Percentiles rank a stretch among this genome's conserved stretches.
Conservation (phyloP, 2,113 vertebrate species). For the Paracanthobrama guichenoti region DNA sequence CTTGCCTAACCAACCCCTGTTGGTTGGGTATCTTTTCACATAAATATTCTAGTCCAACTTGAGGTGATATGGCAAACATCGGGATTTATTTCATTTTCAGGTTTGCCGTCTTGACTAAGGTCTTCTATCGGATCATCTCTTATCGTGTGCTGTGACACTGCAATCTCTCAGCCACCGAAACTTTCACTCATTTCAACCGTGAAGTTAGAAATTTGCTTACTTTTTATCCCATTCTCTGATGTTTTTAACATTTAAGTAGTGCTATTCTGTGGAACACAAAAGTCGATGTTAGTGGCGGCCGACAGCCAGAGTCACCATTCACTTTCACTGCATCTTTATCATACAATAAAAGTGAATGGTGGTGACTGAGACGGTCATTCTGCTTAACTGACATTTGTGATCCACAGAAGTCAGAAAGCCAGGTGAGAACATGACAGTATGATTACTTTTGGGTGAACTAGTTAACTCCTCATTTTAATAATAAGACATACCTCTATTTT, state of each 20-base stretch:
- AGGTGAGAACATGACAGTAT: slow-evolving; percentile 37
- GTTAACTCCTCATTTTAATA: too few species aligned
- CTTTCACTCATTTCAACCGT: neutral
- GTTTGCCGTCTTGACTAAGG: neutral
- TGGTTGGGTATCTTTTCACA: neutral
- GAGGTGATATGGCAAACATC: neutral
- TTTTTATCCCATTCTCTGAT: neutral
- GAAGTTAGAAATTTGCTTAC: neutral
- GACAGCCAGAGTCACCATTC: neutral
- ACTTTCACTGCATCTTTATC: neutral
- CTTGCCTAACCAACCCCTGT: neutral
- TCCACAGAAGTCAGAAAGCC: neutral
- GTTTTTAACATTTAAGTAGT: neutral
- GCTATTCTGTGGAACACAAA: neutral
- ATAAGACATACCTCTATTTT: too few species aligned
- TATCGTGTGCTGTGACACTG: slow-evolving; percentile 1
- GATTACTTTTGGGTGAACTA: neutral
- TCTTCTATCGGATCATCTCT: slow-evolving; percentile 1
- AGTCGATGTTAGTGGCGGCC: neutral
- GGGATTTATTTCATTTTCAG: neutral
- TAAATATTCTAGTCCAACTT: neutral
- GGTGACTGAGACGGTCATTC: neutral
- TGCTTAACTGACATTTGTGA: neutral
- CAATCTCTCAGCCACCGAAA: neutral
- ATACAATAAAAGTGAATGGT: neutral